These are phyloP conservation scores for Distichodus sexfasciatus DNA, from an alignment of 2,797 vertebrate species.

Conservation along the genomic window DNA sequence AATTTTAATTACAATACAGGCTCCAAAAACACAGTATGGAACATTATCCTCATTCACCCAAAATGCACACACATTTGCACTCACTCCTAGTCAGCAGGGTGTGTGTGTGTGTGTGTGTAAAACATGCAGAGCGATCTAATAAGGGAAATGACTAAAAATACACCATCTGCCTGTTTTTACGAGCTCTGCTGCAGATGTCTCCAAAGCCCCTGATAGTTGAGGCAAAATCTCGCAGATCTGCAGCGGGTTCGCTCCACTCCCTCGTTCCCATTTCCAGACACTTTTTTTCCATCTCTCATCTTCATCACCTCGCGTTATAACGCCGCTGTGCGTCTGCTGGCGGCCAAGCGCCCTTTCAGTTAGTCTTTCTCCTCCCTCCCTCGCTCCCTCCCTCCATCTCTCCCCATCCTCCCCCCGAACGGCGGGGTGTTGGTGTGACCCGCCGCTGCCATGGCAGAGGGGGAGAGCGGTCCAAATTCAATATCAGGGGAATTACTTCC, in stretches of 20 bases:
- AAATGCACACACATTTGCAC: too few relatives aligned
- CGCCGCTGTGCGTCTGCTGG: background rate
- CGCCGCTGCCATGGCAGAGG: constrained; percentile 47
- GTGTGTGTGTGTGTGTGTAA: background rate
- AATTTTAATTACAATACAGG: too few relatives aligned
- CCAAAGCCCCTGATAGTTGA: background rate
- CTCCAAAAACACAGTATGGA: too few relatives aligned
- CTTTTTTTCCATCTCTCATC: background rate
- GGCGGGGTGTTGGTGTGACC: too few relatives aligned
- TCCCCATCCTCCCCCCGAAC: constrained; percentile 7
- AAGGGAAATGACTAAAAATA: background rate
- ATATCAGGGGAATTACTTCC: constrained; percentile 76
- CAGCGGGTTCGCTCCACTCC: background rate
- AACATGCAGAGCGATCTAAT: background rate
- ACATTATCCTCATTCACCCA: too few relatives aligned
- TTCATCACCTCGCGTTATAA: too few relatives aligned
- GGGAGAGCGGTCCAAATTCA: constrained; percentile 66
- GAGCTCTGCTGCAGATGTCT: background rate
- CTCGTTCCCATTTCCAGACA: background rate
- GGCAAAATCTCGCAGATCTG: background rate
- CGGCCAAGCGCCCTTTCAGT: background rate
- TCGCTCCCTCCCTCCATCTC: background rate
- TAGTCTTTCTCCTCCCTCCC: background rate
- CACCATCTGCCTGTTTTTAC: background rate
- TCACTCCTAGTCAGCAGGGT: too few relatives aligned